Evolutionary conservation across 2,888 invertebrate species (phyloP).

Genomic region (Chrysolina americana): DNA sequence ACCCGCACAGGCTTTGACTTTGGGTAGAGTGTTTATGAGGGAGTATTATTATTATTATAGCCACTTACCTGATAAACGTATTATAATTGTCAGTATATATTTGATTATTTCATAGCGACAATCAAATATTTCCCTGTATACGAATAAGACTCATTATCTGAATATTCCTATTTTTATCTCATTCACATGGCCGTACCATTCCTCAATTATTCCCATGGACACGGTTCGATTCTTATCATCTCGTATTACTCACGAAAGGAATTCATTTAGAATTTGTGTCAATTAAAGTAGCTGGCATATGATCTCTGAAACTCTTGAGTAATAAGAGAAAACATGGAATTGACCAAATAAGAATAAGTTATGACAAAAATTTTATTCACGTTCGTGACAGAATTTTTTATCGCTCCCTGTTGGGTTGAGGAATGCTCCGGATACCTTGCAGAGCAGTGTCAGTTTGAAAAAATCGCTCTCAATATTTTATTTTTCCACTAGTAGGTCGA

Average conservation of each 20-base stretch:
- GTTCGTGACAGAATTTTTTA: constrained; percentile 7
- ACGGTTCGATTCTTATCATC: not conserved
- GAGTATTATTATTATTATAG: too few species aligned
- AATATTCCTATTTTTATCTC: not conserved
- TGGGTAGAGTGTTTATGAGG: too few species aligned
- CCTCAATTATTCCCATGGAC: constrained; percentile 15
- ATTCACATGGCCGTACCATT: not conserved
- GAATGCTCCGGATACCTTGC: not conserved
- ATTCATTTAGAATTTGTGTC: constrained; percentile 14
- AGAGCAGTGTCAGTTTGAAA: not conserved
- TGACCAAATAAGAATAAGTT: constrained; percentile 27
- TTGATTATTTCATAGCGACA: too few species aligned
- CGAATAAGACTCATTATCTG: not conserved
- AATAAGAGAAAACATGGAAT: constrained; percentile 27
- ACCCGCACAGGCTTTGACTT: too few species aligned
- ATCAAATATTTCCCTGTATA: too few species aligned
- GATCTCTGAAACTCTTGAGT: constrained; percentile 7
- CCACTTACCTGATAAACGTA: too few species aligned
- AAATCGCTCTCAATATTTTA: not conserved
- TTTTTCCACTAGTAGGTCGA: too few species aligned
- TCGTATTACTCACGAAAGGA: not conserved
- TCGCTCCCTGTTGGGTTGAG: not conserved
- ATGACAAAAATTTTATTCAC: constrained; percentile 31
- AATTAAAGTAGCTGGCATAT: constrained; percentile 8
- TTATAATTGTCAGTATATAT: too few species aligned